Conservation (phyloP, 2,797 vertebrate species). For the Florisuga fusca region DNA sequence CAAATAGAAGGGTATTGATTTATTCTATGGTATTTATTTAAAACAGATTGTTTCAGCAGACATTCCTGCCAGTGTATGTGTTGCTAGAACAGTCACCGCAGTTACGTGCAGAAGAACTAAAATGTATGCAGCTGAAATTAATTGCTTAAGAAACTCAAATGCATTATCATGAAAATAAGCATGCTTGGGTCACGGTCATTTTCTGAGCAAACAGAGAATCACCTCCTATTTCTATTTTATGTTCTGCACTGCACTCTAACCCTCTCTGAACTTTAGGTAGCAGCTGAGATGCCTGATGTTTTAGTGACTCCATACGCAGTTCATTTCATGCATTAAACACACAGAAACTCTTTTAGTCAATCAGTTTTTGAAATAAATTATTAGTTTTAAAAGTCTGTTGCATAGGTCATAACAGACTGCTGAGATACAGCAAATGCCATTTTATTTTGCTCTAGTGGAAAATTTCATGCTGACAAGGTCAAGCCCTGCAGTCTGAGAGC, state of each 20-base stretch:
- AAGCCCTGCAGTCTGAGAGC: slow-evolving; percentile 40
- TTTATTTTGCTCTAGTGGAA: slow-evolving; percentile 72
- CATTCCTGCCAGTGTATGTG: background rate
- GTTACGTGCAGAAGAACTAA: background rate
- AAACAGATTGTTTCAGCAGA: background rate
- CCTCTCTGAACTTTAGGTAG: slow-evolving; percentile 13
- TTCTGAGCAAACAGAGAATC: background rate
- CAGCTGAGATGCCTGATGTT: slow-evolving; percentile 23
- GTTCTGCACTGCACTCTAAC: background rate
- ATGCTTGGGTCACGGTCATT: background rate
- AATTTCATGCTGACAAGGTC: slow-evolving; percentile 74
- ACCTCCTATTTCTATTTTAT: background rate
- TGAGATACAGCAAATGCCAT: slow-evolving; percentile 35
- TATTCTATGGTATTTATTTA: background rate
- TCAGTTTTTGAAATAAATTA: slow-evolving; percentile 56
- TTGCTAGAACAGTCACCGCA: background rate
- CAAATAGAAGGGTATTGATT: background rate
- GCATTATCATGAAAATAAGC: slow-evolving; percentile 9
- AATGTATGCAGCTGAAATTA: background rate
- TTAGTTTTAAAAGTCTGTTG: slow-evolving; percentile 56
- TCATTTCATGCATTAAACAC: slow-evolving; percentile 28
- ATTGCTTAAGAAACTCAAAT: background rate
- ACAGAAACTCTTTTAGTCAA: slow-evolving; percentile 45
- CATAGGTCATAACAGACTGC: slow-evolving; percentile 57
- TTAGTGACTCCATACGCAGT: slow-evolving; percentile 16